Evolutionary conservation across 2,113 vertebrate species (phyloP).

Genomic region (Bucco capensis): DNA sequence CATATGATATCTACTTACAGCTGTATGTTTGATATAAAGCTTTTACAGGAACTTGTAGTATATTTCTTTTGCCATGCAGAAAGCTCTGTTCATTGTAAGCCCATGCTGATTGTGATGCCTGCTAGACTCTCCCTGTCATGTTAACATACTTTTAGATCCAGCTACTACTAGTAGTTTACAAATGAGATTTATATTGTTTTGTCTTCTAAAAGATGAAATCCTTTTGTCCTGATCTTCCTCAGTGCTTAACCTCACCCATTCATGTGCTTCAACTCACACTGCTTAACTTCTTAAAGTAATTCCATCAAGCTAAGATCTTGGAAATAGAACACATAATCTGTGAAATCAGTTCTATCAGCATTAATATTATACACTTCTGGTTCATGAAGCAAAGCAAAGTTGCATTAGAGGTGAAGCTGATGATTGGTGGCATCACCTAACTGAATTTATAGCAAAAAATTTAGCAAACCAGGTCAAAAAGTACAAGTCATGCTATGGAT

Average conservation of each 20-base stretch:
- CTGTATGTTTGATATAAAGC: background rate
- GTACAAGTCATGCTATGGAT: background rate
- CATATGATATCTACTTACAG: background rate
- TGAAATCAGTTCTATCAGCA: background rate
- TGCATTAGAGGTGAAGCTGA: background rate
- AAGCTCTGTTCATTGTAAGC: background rate
- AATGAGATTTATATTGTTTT: background rate
- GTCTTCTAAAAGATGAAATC: background rate
- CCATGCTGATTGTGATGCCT: background rate
- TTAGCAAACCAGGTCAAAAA: background rate
- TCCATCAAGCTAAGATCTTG: background rate
- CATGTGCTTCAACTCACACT: background rate
- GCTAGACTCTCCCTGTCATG: background rate
- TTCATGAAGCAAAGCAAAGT: background rate
- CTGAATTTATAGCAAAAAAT: background rate
- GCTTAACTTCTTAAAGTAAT: background rate
- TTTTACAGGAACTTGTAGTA: background rate
- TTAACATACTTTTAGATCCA: background rate
- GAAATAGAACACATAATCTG: background rate
- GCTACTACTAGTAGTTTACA: background rate
- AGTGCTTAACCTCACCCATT: background rate
- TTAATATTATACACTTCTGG: background rate
- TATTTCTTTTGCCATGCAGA: background rate
- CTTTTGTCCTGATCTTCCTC: background rate
- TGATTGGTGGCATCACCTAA: background rate